phyloP scores from a whole-genome alignment of 23 tunicate species.

The Ciona savignyi region DNA sequence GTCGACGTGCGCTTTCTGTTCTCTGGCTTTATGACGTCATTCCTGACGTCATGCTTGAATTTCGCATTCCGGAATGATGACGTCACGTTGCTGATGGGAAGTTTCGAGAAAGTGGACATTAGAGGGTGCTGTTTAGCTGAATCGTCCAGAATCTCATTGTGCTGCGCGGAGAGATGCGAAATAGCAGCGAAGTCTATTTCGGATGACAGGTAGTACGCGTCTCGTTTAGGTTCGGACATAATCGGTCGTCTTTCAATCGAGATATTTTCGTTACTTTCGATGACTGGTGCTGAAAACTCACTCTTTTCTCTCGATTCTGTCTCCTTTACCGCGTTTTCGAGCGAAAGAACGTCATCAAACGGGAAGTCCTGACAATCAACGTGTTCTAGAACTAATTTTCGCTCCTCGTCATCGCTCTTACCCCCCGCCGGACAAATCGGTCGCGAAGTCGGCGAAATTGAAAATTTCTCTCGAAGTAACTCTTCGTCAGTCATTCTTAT shows the following conservation, averaged over 20 bases:
- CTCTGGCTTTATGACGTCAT: not conserved
- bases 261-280: not conserved
- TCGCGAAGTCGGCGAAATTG: too few relatives aligned
- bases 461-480: too few relatives aligned
- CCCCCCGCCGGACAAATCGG: too few relatives aligned
- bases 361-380: conserved; percentile 45
- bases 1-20: not conserved
- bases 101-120: not conserved
- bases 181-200: conserved; percentile 55
- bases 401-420: conserved; percentile 23
- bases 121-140: not conserved
- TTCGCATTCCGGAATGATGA: not conserved
- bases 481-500: too few relatives aligned
- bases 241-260: too few relatives aligned
- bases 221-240: not conserved
- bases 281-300: not conserved
- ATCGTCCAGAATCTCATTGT: conserved; percentile 21
- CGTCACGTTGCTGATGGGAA: not conserved
- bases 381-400: conserved; percentile 13
- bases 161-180: conserved; percentile 50
- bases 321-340: conserved; percentile 25
- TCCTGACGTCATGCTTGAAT: not conserved
- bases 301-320: not conserved
- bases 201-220: conserved; percentile 21
- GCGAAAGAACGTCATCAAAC: conserved; percentile 50